These are phyloP conservation scores for Oreochromis grahami DNA, from an alignment of 2,797 vertebrate species.

Conservation along the genomic window DNA sequence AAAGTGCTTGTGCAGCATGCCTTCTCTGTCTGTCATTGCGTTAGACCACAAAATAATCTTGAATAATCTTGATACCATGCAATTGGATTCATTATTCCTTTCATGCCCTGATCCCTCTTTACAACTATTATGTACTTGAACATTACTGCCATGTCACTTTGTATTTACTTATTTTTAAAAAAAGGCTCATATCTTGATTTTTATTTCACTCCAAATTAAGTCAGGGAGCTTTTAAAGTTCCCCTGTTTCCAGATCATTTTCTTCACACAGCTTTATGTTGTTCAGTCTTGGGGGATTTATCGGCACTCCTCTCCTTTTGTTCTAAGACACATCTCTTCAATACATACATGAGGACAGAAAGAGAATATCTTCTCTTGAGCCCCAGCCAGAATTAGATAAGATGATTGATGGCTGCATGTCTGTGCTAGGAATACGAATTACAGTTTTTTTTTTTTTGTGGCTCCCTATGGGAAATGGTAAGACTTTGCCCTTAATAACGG, in stretches of 20 bases:
- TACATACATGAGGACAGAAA: constrained; percentile 46
- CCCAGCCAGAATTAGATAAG: constrained; percentile 49
- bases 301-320: constrained; percentile 53
- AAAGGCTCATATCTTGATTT: constrained; percentile 8
- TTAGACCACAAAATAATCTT: not conserved
- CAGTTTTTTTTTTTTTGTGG: constrained; percentile 61
- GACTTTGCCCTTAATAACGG: not conserved
- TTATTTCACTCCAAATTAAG: constrained; percentile 19
- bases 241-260: constrained; percentile 42
- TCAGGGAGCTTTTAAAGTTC: constrained; percentile 54
- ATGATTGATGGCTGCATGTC: constrained; percentile 71
- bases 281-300: constrained; percentile 63
- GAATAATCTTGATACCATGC: not conserved
- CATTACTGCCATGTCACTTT: not conserved
- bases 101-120: not conserved
- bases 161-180: not conserved
- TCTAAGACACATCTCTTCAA: constrained; percentile 58
- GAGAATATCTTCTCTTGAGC: constrained; percentile 54
- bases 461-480: constrained; percentile 50
- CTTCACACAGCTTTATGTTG: constrained; percentile 58
- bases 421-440: constrained; percentile 72
- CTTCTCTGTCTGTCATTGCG: not conserved
- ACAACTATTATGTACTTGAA: not conserved
- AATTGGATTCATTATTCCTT: not conserved
- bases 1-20: not conserved